phyloP scores from a whole-genome alignment of 1,140 invertebrate genomes.

The Ceratoteleas bidentatus region DNA sequence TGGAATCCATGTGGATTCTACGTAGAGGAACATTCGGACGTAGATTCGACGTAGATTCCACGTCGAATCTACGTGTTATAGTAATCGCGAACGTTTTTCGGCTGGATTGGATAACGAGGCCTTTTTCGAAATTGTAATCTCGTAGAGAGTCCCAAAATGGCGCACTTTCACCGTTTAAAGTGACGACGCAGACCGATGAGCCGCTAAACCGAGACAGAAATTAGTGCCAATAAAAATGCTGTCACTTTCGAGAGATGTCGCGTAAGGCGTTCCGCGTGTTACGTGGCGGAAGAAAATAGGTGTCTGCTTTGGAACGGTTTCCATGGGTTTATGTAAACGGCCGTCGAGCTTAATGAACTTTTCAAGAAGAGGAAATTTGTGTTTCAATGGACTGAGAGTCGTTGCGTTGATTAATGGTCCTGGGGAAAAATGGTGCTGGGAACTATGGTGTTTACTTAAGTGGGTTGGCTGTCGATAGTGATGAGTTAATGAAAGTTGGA shows the following conservation, averaged over 20 bases:
- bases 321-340: constrained; percentile 17
- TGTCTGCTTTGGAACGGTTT: constrained; percentile 19
- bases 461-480: constrained; percentile 22
- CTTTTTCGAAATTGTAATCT: constrained; percentile 63
- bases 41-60: no score
- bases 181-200: constrained; percentile 55
- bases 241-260: constrained; percentile 40
- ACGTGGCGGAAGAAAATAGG: constrained; percentile 15
- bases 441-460: constrained; percentile 3
- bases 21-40: no score
- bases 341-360: constrained; percentile 14
- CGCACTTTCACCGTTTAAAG: constrained; percentile 76
- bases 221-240: constrained; percentile 48
- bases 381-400: not conserved
- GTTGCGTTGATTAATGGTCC: constrained; percentile 33
- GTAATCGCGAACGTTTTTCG: constrained; percentile 45
- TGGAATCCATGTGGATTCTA: no score
- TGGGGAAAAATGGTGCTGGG: constrained; percentile 13
- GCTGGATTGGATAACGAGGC: constrained; percentile 51
- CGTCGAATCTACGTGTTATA: no score
- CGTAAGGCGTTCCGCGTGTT: constrained; percentile 24
- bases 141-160: constrained; percentile 47
- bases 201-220: constrained; percentile 25
- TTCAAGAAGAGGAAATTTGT: constrained; percentile 34
- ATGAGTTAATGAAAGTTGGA: constrained; percentile 40